These are phyloP conservation scores for Ovis canadensis DNA, from an alignment of 2,113 vertebrate species.

Conservation along the genomic window DNA sequence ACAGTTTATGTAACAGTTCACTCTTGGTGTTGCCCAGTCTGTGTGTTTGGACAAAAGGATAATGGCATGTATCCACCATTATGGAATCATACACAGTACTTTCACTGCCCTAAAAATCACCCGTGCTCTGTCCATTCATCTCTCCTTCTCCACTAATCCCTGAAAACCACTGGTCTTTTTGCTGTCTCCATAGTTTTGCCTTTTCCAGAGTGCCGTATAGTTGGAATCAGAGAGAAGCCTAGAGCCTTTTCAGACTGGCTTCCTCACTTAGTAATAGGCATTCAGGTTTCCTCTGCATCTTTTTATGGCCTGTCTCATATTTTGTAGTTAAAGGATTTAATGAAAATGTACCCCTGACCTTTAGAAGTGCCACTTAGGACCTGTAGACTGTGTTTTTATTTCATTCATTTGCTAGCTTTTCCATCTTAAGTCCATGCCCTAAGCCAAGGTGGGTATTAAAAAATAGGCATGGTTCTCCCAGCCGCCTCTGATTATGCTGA, in stretches of 20 bases:
- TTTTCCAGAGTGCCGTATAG: background rate
- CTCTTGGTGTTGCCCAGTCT: background rate
- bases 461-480: background rate
- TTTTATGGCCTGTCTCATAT: background rate
- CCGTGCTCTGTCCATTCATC: background rate
- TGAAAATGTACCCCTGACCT: background rate
- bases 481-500: background rate
- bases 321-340: background rate
- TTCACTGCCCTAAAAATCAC: background rate
- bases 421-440: background rate
- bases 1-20: background rate
- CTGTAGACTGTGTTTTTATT: background rate
- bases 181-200: background rate
- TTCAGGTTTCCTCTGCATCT: background rate
- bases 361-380: background rate
- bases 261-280: background rate
- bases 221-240: background rate
- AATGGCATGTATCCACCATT: background rate
- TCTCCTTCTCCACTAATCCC: background rate
- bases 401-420: background rate
- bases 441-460: background rate
- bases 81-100: background rate
- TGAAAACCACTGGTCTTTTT: background rate
- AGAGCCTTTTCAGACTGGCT: background rate
- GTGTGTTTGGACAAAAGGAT: background rate